Conservation (phyloP, 2,888 invertebrate species). For the Drosophila anomelani region DNA sequence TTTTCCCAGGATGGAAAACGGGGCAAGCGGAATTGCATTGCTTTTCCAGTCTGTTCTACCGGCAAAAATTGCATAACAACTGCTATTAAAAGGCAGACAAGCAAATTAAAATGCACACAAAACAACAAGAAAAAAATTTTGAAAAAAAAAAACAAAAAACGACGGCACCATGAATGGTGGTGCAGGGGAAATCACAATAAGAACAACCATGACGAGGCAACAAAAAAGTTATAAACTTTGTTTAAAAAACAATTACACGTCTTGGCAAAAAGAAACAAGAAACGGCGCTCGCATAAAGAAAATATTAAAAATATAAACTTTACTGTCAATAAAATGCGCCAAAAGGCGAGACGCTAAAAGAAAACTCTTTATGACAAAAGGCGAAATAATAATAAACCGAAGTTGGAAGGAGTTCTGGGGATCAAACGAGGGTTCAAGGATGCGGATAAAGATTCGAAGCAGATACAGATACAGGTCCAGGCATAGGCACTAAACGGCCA, state of each 20-base stretch:
- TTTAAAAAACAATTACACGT: slow-evolving; percentile 78
- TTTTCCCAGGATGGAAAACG: background rate
- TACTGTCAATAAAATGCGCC: slow-evolving; percentile 71
- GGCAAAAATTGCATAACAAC: slow-evolving; percentile 70
- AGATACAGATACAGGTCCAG: slow-evolving; percentile 28
- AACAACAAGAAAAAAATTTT: slow-evolving; percentile 48
- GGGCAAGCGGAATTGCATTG: slow-evolving; percentile 57
- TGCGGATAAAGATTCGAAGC: slow-evolving; percentile 2
- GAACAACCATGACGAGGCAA: slow-evolving; percentile 41
- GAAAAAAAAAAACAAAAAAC: slow-evolving; percentile 55
- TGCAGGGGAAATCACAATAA: slow-evolving; percentile 26
- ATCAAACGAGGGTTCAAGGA: slow-evolving; percentile 22
- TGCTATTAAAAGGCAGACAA: slow-evolving; percentile 78
- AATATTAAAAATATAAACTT: slow-evolving; percentile 57
- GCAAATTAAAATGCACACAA: slow-evolving; percentile 72
- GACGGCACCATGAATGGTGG: slow-evolving; percentile 45
- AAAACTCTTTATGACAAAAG: slow-evolving; percentile 77
- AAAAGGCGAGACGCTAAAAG: slow-evolving; percentile 67
- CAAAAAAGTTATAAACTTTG: slow-evolving; percentile 77
- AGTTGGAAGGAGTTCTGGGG: slow-evolving; percentile 15
- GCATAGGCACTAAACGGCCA: slow-evolving; percentile 76
- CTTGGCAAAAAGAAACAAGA: slow-evolving; percentile 43
- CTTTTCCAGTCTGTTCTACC: slow-evolving; percentile 45
- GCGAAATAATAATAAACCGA: slow-evolving; percentile 68
- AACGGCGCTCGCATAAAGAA: slow-evolving; percentile 37